Base-by-base conservation (phyloP, 2,797 vertebrate genomes). In the Ambastaia sidthimunki region DNA sequence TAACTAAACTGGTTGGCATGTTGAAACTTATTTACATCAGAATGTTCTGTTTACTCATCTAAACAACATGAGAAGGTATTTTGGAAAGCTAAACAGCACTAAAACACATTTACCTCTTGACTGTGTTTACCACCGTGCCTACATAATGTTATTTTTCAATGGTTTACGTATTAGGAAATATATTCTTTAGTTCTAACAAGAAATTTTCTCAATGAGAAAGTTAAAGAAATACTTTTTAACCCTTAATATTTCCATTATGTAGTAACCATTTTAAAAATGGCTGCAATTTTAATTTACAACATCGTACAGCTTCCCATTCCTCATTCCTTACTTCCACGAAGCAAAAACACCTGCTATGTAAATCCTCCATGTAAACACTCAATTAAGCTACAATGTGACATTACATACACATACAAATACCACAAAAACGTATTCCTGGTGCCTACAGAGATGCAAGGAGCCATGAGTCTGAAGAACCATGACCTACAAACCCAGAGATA, bases 401-500 rank as follows among this genome's bases (percentile, higher is more conserved):
- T n/a, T n/a, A n/a, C n/a, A n/a, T n/a, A n/a, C n/a, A 44, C 5
- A 44, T 44, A 44, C 1, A 28, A 4, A 66, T 2, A n/a, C 34
- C 31, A 75, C 28, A 55, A 25, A 16, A 62, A 31, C 59, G 0
- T 31, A n/a, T 55, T 21, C 18, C 48, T 41, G 3, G 50, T 54
- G 31, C 19, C 21, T 71, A 21, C 9, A 71, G 41, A 70, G 23
- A 28, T 19, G 11, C 3, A 70, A 21, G 15, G n/a, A 68, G 34
- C 10, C 13, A 25, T 18, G 41, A 25, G 41, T 62, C 31, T 52
- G 31, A 82, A 69, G 6, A 59, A 71, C 28, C 37, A 52, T 81
- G 85, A 85, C 80, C 84, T 80, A 82, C 69, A 83, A 86, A 87
- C 78, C 65, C 74, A n/a, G 68, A 70, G 73, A 66, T 83, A 87